Evolutionary conservation across 1,140 invertebrate species (phyloP), one percentile per base, ranked within the genome.

Genomic region (Pseudobourletiella spinata): DNA sequence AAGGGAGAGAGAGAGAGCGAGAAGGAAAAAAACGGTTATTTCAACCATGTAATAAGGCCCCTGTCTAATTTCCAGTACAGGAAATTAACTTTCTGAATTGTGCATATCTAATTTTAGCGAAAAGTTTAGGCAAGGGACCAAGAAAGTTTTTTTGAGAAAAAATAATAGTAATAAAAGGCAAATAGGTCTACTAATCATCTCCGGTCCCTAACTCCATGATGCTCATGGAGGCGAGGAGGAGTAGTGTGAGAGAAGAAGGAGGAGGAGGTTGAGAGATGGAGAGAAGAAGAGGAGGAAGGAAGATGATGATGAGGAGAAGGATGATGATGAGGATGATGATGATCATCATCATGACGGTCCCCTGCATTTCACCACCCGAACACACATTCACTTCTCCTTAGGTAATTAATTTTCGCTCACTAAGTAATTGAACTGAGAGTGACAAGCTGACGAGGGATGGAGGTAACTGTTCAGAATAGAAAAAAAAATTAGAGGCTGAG

Each of bases 61-160:
- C 54, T 64, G 67, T 69, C 64, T 66, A 51, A 64, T 63, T 59
- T 52, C 32, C 24, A 63, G 52, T 65, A 66, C 62, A 66, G 64
- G 62, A 69, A 69, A 69, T 69, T 69, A 69, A 67, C 68, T 69
- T 66, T 63, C 57, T 69, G 65, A 69, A 69, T 69, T 69, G 68
- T 69, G 68, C 68, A 66, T 69, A 65, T 69, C 68, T 69, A 66
- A 69, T 69, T 69, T 69, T 69, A 66, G 68, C 43, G 59, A 61
- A 43, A 64, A 67, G 51, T 39, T 66, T 60, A 58, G 65, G 61
- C 57, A 61, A 28, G 42, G 26, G 22, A 46, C 61, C 57, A 67
- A 63, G 42, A 66, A 63, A 57, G 20, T 65, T 68, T 62, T 65
- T 65, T 63, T 22, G 8, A 25, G 63, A 59, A 65, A 66, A 69